phyloP scores from a whole-genome alignment of 2,888 invertebrate species.

The Troilus luridus region DNA sequence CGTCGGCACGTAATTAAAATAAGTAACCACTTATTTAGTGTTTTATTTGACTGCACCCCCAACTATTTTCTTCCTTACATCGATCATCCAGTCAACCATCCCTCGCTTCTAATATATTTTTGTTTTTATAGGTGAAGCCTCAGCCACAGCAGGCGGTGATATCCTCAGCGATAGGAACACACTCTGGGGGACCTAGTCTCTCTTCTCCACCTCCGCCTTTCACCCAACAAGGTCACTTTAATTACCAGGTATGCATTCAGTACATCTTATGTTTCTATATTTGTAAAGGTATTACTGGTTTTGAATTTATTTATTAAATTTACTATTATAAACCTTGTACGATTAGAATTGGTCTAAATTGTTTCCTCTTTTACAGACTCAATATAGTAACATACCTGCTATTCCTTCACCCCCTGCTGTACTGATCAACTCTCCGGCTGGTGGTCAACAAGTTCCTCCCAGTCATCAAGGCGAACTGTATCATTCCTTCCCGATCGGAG shows the following conservation, averaged over 20 bases:
- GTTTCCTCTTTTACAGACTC: conserved; percentile 54
- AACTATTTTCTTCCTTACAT: no score
- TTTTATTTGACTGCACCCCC: no score
- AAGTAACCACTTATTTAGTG: no score
- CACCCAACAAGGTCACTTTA: conserved; percentile 76
- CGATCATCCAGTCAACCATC: no score
- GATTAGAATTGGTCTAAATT: background rate
- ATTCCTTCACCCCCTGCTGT: conserved; percentile 90
- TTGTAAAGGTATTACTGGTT: background rate
- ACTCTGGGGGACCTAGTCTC: conserved; percentile 69
- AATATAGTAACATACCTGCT: conserved; percentile 77
- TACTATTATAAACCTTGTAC: background rate
- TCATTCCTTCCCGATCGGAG: conserved; percentile 82
- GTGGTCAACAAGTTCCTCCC: conserved; percentile 59
- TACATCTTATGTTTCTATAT: background rate
- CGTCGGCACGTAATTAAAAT: no score
- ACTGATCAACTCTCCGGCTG: conserved; percentile 77
- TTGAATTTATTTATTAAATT: background rate
- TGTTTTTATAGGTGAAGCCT: conserved; percentile 78
- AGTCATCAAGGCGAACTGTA: conserved; percentile 77
- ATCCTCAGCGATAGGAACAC: conserved; percentile 66
- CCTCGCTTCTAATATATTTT: no score
- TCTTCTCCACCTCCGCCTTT: conserved; percentile 69
- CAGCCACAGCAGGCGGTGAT: conserved; percentile 77
- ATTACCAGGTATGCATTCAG: conserved; percentile 76